These are phyloP conservation scores for Apis dorsata DNA, from an alignment of 1,140 invertebrate species.

Conservation along the genomic window DNA sequence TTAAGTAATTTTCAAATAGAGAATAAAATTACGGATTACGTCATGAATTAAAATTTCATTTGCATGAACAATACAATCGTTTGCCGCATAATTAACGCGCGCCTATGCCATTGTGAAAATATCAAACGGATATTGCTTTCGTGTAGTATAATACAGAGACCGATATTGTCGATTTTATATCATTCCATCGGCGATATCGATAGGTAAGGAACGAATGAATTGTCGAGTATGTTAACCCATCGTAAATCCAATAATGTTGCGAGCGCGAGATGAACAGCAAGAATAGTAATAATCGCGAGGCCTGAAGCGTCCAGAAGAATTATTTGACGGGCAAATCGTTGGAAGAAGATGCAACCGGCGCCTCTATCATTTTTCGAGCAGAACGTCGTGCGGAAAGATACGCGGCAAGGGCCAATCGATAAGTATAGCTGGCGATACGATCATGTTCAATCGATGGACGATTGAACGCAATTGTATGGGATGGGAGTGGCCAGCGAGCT, in stretches of 20 bases:
- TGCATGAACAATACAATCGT: not conserved
- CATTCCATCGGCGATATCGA: not conserved
- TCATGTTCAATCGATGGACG: constrained; percentile 64
- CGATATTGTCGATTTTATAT: not conserved
- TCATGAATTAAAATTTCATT: not conserved
- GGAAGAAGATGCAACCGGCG: not conserved
- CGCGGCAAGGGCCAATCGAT: constrained; percentile 51
- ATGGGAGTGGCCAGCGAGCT: constrained; percentile 67
- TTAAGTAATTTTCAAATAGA: constrained; percentile 1
- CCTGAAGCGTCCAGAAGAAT: constrained; percentile 49
- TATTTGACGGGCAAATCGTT: constrained; percentile 58
- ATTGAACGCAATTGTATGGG: constrained; percentile 68
- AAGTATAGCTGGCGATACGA: constrained; percentile 57
- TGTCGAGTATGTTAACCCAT: not conserved
- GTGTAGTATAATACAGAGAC: not conserved
- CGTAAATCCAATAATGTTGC: constrained; percentile 19
- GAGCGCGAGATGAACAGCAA: too few species aligned
- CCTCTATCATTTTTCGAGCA: constrained; percentile 22
- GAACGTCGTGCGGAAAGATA: constrained; percentile 45
- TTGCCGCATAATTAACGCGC: not conserved
- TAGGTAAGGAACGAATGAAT: constrained; percentile 1
- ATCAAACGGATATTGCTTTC: not conserved
- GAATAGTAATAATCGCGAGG: constrained; percentile 49
- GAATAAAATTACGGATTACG: constrained; percentile 1
- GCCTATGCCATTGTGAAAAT: too few species aligned